Conservation (phyloP, 2,888 invertebrate genomes). For the Eugnorisma glareosa region DNA sequence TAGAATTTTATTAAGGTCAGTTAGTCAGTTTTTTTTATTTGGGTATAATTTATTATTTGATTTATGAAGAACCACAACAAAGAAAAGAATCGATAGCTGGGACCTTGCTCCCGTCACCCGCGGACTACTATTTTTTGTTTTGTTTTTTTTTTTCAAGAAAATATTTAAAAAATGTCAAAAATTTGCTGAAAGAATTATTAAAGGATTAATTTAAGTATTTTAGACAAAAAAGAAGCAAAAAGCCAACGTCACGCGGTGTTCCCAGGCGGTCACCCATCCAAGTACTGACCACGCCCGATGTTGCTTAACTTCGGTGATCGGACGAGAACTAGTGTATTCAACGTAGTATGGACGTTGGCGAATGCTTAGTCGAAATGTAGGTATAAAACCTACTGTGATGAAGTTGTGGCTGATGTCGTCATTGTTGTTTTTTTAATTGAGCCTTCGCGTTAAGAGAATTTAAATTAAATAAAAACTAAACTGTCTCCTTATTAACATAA, state of each 20-base stretch:
- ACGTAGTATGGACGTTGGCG: conserved; percentile 62
- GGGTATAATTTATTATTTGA: neutral
- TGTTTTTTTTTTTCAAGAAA: too few species aligned
- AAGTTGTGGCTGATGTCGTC: neutral
- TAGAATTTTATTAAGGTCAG: neutral
- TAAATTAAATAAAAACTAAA: too few species aligned
- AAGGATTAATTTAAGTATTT: too few species aligned
- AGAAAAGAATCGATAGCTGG: neutral
- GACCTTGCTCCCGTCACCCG: neutral
- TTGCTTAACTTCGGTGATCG: conserved; percentile 73
- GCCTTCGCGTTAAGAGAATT: too few species aligned
- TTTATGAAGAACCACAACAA: neutral
- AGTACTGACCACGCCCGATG: conserved; percentile 87
- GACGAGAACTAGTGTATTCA: conserved; percentile 81
- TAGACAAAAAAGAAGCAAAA: conserved; percentile 17
- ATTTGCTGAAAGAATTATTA: neutral
- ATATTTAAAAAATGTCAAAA: neutral
- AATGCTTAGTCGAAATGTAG: rapidly evolving
- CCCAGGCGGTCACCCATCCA: conserved; percentile 88
- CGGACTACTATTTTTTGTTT: neutral
- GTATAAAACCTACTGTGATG: neutral
- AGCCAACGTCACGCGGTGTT: conserved; percentile 83
- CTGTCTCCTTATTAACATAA: too few species aligned
- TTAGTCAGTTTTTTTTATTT: neutral
- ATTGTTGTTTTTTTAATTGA: neutral